phyloP scores from a whole-genome alignment of 2,797 vertebrate genomes.

The Furcifer pardalis region DNA sequence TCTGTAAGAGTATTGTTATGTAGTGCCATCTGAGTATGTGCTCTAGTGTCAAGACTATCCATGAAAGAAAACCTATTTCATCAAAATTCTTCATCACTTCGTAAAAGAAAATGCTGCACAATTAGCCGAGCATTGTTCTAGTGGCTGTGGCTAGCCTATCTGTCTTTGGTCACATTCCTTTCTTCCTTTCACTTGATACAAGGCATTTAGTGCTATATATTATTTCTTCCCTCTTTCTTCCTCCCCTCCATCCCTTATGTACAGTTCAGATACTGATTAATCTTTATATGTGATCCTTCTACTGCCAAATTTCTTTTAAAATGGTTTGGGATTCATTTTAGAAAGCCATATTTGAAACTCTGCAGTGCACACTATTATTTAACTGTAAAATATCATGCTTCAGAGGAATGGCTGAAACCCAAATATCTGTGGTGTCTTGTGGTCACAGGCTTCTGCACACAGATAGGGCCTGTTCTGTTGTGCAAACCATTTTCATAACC shows the following conservation, averaged over 20 bases:
- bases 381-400: neutral
- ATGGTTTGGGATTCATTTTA: neutral
- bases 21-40: constrained; percentile 44
- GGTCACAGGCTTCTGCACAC: neutral
- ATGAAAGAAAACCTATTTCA: constrained; percentile 26
- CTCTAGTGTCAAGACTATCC: constrained; percentile 47
- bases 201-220: neutral
- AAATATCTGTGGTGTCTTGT: neutral
- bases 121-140: constrained; percentile 37
- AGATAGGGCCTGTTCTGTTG: neutral
- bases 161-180: rapidly evolving
- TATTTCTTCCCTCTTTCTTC: constrained; percentile 13
- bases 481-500: neutral
- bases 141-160: neutral
- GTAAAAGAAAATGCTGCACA: constrained; percentile 33
- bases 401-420: neutral
- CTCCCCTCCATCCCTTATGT: neutral
- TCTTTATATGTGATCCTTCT: neutral
- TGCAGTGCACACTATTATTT: neutral
- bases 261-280: neutral
- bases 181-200: neutral
- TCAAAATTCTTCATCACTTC: constrained; percentile 38
- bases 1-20: constrained; percentile 54
- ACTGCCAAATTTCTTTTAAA: neutral
- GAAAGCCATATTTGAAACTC: neutral